Evolutionary conservation across 2,888 invertebrate genomes (phyloP).

Genomic region (Amaurobius ferox): DNA sequence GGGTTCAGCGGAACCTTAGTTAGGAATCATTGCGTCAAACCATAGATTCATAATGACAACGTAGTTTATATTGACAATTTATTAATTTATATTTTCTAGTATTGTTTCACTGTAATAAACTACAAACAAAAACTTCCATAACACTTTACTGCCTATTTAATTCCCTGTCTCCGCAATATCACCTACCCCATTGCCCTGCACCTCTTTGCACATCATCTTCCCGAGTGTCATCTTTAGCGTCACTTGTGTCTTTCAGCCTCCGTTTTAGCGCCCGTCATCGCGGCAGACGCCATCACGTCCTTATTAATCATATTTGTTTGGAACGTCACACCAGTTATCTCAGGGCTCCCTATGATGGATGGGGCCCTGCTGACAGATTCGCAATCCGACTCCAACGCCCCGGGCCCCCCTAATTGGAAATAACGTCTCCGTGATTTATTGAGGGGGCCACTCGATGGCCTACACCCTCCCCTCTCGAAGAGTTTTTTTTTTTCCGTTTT

Average conservation of each 20-base stretch:
- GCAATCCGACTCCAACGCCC: constrained; percentile 44
- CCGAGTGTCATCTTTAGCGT: no score
- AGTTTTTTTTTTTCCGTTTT: not conserved
- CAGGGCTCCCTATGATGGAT: constrained; percentile 38
- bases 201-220: no score
- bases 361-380: constrained; percentile 3
- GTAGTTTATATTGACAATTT: no score
- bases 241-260: not conserved
- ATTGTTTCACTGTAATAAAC: no score
- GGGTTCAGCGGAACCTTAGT: no score
- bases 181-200: no score
- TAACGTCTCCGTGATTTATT: constrained; percentile 53
- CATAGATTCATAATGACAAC: no score
- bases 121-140: no score
- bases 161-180: no score
- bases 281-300: constrained; percentile 8
- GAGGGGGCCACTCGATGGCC: constrained; percentile 15
- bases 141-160: no score
- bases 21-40: no score
- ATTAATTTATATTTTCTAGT: no score
- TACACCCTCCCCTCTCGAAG: not conserved
- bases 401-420: constrained; percentile 52
- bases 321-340: constrained; percentile 2
- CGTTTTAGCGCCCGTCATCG: constrained; percentile 22
- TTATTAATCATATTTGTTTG: constrained; percentile 17